Percentiles rank a stretch among this genome's conserved stretches.
Evolutionary conservation across 2,113 vertebrate species (phyloP).

Genomic region (Dinomys branickii): DNA sequence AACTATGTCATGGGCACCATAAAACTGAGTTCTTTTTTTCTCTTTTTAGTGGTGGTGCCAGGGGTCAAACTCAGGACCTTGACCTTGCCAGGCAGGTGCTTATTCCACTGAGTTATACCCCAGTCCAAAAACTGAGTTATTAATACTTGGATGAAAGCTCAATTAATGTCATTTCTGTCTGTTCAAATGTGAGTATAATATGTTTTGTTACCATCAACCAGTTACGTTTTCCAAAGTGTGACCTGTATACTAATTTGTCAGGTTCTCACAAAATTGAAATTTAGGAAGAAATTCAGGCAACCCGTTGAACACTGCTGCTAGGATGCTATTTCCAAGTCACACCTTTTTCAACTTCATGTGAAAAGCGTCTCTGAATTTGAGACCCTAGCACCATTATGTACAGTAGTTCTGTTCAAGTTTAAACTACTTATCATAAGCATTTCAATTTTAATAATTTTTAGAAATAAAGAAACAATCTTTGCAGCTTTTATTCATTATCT

Average conservation of each 20-base stretch:
- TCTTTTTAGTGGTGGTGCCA: too few relatives aligned
- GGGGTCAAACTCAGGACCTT: too few relatives aligned
- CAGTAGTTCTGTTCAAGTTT: background rate
- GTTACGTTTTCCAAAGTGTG: background rate
- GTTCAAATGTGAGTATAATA: background rate
- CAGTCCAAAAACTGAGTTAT: background rate
- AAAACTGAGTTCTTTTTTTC: background rate
- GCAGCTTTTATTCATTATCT: background rate
- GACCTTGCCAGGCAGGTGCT: too few relatives aligned
- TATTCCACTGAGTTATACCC: too few relatives aligned
- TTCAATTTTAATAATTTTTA: too few relatives aligned
- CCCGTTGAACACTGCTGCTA: background rate
- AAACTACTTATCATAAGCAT: background rate
- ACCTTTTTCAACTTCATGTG: background rate
- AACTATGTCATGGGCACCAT: background rate
- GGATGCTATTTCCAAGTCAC: background rate
- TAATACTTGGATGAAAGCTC: background rate
- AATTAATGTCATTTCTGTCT: background rate
- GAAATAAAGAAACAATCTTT: background rate
- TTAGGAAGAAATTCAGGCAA: background rate
- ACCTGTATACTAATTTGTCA: background rate
- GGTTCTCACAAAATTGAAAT: background rate
- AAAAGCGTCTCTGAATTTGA: background rate
- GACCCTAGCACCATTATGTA: accelerated
- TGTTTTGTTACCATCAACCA: background rate